Evolutionary conservation across 2,113 vertebrate genomes (phyloP), one percentile per base, ranked within the genome.

Genomic region (Tretioscincus oriximinensis): DNA sequence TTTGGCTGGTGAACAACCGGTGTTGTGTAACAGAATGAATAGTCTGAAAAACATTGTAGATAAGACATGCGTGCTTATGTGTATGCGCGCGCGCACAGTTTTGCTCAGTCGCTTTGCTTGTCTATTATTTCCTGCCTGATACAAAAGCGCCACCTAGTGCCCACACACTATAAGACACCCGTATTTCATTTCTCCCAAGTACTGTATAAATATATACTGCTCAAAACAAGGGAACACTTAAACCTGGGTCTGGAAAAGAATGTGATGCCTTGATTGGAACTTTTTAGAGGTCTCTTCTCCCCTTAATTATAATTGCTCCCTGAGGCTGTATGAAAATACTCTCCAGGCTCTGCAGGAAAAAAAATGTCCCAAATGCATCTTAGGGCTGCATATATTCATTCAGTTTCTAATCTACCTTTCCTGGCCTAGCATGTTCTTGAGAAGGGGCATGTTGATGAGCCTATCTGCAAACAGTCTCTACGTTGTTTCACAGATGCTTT

Each of bases 121-220:
- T 60, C 29, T 67, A 35, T 22, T 54, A 22, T 45, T 58, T 18
- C 4, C 72, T 45, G 31, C 11, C 3, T 45, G 72, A 68, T 16
- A 29, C 80, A 74, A 81, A 67, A 8, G 6, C 58, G 63, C 80
- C 80, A 74, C 45, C 80, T 81, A 75, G 49, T 45, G 80, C 28
- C 73, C 29, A 41, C 12, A 21, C 11, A 16, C 41, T n/a, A 20
- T 35, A 67, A 66, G 63, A 68, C 21, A 54, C 9, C 5, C 35
- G 35, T 41, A 41, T 41, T 8, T 22, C 3, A 7, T n/a, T 47
- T 67, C 16, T 47, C 9, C 31, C 29, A 3, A 35, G 9, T 28
- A 10, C n/a, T n/a, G n/a, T n/a, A n/a, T n/a, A n/a, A n/a, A n/a
- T n/a, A n/a, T n/a, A n/a, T n/a, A n/a, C n/a, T n/a, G n/a, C n/a